Evolutionary conservation across 2,888 invertebrate species (phyloP), one percentile per base, ranked within the genome.

Genomic region (Cyrtodaria siliqua): DNA sequence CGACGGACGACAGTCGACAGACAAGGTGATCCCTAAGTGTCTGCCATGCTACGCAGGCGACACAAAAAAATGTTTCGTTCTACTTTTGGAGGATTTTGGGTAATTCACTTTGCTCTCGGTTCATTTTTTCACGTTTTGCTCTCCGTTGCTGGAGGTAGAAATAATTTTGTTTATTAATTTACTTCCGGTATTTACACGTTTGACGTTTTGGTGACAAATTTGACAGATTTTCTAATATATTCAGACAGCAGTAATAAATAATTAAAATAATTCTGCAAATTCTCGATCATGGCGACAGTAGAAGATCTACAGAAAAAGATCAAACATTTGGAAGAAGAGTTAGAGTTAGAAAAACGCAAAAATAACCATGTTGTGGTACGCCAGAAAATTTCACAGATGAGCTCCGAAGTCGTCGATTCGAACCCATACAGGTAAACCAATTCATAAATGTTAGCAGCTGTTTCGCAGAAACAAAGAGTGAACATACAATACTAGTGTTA

Each of bases 341-440:
- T 92, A 18, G 29, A 94, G 33, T 53, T 66, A 27, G 81, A 83
- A 61, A 67, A 66, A 47, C 56, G 67, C 57, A 73, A 70, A 69
- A 78, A 75, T 56, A 57, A 44, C n/a, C 49, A 64, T 18, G 55
- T 33, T 26, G 61, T 94, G 0, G 74, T 69, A 14, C 85, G 97
- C 66, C 94, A 95, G 85, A 97, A 96, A 94, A 97, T 98, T 87
- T 94, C 95, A 23, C 95, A 96, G 88, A 98, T 99, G 97, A 98
- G 98, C 50, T 95, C 97, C 0, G 98, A 99, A 95, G 99, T 99
- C 12, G 96, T 97, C 14, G 99, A 99, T 94, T 96, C 97, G 0
- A 99, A 99, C 94, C 99, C 99, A 0, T 99, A 99, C 95, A 97
- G 97, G 97, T 97, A n/a, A n/a, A n/a, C n/a, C n/a, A n/a, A n/a